Evolutionary conservation across 2,888 invertebrate genomes (phyloP).

Genomic region (Erynnis tages): DNA sequence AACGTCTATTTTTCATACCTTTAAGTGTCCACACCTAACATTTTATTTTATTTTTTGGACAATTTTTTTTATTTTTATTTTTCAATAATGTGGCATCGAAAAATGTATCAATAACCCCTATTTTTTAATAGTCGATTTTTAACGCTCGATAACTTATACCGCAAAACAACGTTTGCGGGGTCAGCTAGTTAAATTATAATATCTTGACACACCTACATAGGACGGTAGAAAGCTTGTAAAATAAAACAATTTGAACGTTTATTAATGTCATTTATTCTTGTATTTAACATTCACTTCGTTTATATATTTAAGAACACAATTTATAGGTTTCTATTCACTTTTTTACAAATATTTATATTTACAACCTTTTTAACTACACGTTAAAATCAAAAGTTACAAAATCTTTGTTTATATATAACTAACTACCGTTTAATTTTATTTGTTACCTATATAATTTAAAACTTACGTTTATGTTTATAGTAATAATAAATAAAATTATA

Average conservation of each 20-base stretch:
- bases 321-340: conserved; percentile 30
- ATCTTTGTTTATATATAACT: conserved; percentile 6
- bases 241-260: conserved; percentile 20
- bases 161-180: too few relatives aligned
- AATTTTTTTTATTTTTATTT: too few relatives aligned
- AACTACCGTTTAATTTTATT: background rate
- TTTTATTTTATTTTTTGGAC: too few relatives aligned
- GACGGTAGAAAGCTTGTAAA: too few relatives aligned
- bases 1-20: too few relatives aligned
- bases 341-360: conserved; percentile 36
- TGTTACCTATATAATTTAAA: background rate
- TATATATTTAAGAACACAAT: conserved; percentile 27
- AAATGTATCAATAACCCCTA: too few relatives aligned
- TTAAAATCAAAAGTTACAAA: conserved; percentile 25
- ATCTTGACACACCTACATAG: too few relatives aligned
- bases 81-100: too few relatives aligned
- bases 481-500: background rate
- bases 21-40: too few relatives aligned
- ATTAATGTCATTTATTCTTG: conserved; percentile 22
- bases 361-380: conserved; percentile 32
- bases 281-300: conserved; percentile 22
- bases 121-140: too few relatives aligned
- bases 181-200: too few relatives aligned
- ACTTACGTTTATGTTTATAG: background rate
- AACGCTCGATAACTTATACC: too few relatives aligned